These are phyloP conservation scores for Furnarius figulus DNA, from an alignment of 2,113 vertebrate species.

Conservation along the genomic window DNA sequence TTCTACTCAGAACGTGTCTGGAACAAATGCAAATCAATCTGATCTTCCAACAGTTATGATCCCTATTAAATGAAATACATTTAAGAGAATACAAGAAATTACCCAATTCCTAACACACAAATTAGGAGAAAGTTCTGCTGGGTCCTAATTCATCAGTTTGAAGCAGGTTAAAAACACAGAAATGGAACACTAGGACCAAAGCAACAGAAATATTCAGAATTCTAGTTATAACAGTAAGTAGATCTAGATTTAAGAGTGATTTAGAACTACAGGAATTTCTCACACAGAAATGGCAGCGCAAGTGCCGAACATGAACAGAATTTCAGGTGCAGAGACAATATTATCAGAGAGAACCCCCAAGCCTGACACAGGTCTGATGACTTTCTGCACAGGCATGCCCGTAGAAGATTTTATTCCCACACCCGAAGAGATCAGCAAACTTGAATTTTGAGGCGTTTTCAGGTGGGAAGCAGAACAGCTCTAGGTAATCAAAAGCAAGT, in stretches of 20 bases:
- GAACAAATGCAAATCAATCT: background rate
- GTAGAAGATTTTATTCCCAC: background rate
- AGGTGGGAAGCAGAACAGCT: background rate
- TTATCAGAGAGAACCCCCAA: background rate
- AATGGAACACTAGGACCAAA: background rate
- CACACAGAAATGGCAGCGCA: background rate
- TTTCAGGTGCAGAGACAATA: background rate
- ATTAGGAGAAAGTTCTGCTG: background rate
- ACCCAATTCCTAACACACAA: background rate
- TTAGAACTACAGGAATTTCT: background rate
- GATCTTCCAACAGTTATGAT: background rate
- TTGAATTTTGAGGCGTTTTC: background rate
- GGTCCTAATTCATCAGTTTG: background rate
- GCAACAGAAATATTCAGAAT: background rate
- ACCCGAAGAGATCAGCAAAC: background rate
- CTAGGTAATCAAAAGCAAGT: background rate
- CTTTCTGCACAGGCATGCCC: background rate
- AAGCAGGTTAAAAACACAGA: background rate
- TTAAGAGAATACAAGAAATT: background rate
- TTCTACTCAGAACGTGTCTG: background rate
- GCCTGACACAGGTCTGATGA: background rate
- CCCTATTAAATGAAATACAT: background rate
- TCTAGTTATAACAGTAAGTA: background rate
- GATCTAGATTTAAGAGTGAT: background rate
- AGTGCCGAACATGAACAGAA: background rate